phyloP scores from a whole-genome alignment of 2,797 vertebrate species.

The Luscinia luscinia region DNA sequence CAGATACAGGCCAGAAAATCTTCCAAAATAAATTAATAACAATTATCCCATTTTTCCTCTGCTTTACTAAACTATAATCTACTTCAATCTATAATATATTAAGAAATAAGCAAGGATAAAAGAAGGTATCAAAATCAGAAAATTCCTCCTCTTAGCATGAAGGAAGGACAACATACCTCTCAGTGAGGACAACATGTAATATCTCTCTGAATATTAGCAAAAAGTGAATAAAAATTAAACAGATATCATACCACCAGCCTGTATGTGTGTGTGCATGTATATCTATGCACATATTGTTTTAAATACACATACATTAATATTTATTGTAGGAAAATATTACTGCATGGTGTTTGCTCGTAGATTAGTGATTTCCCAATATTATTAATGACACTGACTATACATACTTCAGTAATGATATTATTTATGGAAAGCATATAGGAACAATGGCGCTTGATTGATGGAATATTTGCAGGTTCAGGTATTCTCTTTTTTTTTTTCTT shows the following conservation, averaged over 20 bases:
- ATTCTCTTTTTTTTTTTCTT: too few relatives aligned
- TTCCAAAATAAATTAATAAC: background rate
- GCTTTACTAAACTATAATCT: background rate
- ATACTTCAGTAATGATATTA: background rate
- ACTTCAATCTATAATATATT: background rate
- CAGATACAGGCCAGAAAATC: background rate
- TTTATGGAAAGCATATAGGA: background rate
- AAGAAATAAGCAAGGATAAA: background rate
- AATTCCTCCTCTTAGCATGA: background rate
- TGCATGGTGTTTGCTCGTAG: background rate
- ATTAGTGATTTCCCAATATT: background rate
- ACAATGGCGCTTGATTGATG: background rate
- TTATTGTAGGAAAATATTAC: background rate
- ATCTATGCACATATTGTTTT: background rate
- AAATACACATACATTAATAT: background rate
- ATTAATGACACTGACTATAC: background rate
- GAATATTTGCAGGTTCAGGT: background rate
- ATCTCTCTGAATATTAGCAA: background rate
- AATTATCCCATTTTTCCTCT: background rate
- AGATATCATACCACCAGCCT: accelerated
- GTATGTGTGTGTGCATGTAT: accelerated
- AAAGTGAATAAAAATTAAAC: background rate
- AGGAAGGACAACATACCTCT: background rate
- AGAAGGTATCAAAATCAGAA: background rate
- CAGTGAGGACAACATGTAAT: background rate